Conservation (phyloP, 2,888 invertebrate species). For the Dromius quadrimaculatus region DNA sequence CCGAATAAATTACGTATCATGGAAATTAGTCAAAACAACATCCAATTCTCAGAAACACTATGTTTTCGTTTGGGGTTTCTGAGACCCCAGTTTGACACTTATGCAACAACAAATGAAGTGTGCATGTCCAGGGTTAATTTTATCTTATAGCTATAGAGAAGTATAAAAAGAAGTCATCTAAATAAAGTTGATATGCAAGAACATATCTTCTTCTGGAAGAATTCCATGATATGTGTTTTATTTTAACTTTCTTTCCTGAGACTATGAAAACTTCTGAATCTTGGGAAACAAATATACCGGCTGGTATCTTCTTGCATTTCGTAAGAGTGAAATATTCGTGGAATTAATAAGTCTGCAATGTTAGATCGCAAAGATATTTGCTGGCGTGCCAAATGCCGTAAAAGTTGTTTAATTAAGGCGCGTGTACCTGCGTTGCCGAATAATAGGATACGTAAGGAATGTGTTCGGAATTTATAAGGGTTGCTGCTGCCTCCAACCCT, state of each 20-base stretch:
- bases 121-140: too few relatives aligned
- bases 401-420: constrained; percentile 51
- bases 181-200: too few relatives aligned
- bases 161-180: too few relatives aligned
- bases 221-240: background rate
- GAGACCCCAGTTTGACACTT: too few relatives aligned
- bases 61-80: too few relatives aligned
- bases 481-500: background rate
- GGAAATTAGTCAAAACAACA: too few relatives aligned
- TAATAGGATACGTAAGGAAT: constrained; percentile 51
- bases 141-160: too few relatives aligned
- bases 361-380: constrained; percentile 44
- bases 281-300: constrained; percentile 22
- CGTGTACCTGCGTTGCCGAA: constrained; percentile 42
- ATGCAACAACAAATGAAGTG: too few relatives aligned
- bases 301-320: background rate
- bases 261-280: constrained; percentile 25
- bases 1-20: too few relatives aligned
- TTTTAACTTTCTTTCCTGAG: constrained; percentile 26
- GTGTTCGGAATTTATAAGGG: constrained; percentile 49
- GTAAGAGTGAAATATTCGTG: constrained; percentile 36
- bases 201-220: too few relatives aligned
- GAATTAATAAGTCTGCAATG: constrained; percentile 44
- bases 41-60: too few relatives aligned
- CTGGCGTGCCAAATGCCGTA: constrained; percentile 45